Evolutionary conservation across 2,888 invertebrate species (phyloP), one percentile per base, ranked within the genome.

Genomic region (Eledona agricola): DNA sequence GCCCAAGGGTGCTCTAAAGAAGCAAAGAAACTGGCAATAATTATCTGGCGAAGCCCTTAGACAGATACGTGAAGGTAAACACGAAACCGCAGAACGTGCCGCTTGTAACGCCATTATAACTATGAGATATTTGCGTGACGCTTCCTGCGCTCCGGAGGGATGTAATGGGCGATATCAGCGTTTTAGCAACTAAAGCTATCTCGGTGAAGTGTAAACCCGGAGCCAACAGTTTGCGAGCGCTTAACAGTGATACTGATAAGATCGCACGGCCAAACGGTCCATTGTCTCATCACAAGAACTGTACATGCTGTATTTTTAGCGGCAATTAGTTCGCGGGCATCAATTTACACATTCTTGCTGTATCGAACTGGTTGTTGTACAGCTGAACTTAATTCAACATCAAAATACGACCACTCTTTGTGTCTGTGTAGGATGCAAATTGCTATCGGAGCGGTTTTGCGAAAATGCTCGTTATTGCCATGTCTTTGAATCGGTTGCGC

Each of bases 161-260:
- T 55, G 62, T 62, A 54, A 60, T 51, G 54, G 58, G 53, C 57
- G 65, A 62, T 70, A 69, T 67, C 68, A 69, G 62, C 66, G 60
- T 64, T 65, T 66, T 58, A 64, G 58, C 62, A 63, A 60, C 50
- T 63, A 65, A 62, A 65, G 62, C 64, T 63, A 67, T 69, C 64
- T 63, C 65, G 62, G 59, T 60, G 59, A 64, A 68, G 67, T 67
- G 69, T 66, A 69, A 69, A 71, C 67, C 65, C 59, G 62, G 63
- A 66, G 65, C 67, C 66, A 69, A 68, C 68, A 65, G 65, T 70
- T 66, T 64, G 64, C 65, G 62, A 67, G 64, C 65, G 69, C 68
- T 69, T 68, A 69, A 69, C 67, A 65, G 63, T 47, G 51, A 52
- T 55, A 50, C 64, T 62, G 71, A 71, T 71, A 71, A 71, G 67